These are phyloP conservation scores for Drosophila setifemur DNA, from an alignment of 1,140 invertebrate species.

Conservation along the genomic window DNA sequence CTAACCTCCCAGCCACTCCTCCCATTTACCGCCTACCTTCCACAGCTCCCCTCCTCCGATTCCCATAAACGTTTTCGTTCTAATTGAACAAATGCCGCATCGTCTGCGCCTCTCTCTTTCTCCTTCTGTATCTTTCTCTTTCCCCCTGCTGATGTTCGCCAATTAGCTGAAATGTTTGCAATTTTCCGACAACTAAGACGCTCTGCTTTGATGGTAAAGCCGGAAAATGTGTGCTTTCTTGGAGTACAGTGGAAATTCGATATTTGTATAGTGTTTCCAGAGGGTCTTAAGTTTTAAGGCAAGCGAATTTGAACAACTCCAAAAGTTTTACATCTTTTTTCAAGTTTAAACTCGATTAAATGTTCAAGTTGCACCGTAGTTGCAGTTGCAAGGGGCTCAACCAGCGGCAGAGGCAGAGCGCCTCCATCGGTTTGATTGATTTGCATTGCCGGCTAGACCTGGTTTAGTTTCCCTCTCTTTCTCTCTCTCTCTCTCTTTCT, in stretches of 20 bases:
- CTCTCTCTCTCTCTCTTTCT: neutral
- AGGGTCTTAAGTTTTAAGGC: too few species aligned
- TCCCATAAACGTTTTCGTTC: constrained; percentile 46
- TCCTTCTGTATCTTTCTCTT: neutral
- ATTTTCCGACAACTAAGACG: constrained; percentile 45
- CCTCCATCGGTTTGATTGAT: constrained; percentile 49
- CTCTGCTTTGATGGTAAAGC: constrained; percentile 43
- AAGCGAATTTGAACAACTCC: too few species aligned
- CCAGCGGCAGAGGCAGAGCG: constrained; percentile 9
- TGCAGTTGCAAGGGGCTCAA: neutral
- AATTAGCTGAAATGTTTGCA: constrained; percentile 53
- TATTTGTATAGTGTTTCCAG: too few species aligned
- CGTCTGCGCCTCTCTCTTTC: neutral
- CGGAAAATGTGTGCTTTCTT: constrained; percentile 27
- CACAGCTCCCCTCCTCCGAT: neutral
- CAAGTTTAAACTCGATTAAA: too few species aligned
- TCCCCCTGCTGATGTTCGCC: constrained; percentile 3
- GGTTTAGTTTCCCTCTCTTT: constrained; percentile 44
- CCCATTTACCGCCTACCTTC: neutral
- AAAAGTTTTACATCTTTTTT: too few species aligned
- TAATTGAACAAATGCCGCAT: constrained; percentile 63
- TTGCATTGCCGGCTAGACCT: constrained; percentile 60
- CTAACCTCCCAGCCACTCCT: neutral
- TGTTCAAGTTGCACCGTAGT: neutral
- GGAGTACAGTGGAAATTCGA: neutral